Evolutionary conservation across 2,888 invertebrate genomes (phyloP).

Genomic region (Leptogaster cylindrica): DNA sequence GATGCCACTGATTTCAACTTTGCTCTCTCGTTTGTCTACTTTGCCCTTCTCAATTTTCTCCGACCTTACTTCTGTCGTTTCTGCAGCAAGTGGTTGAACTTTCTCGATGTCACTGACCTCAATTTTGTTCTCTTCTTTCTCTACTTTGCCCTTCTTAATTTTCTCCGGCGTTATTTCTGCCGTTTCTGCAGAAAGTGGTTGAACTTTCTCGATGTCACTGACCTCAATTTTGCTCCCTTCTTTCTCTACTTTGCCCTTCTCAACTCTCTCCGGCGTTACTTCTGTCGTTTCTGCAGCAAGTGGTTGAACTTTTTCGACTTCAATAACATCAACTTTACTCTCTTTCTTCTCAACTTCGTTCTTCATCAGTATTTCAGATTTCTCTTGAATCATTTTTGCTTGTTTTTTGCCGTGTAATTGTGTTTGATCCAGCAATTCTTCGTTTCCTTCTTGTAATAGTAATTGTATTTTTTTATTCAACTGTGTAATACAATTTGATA

Average conservation of each 20-base stretch:
- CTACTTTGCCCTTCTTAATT: slow-evolving; percentile 22
- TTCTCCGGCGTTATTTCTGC: slow-evolving; percentile 19
- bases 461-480: no score
- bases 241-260: neutral
- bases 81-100: neutral
- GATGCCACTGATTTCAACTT: neutral
- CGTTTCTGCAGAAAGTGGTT: slow-evolving; percentile 39
- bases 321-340: neutral
- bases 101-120: slow-evolving; percentile 43
- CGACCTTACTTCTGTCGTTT: neutral
- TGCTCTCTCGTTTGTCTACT: slow-evolving; percentile 26
- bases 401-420: neutral
- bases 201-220: neutral
- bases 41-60: slow-evolving; percentile 47
- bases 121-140: slow-evolving; percentile 43
- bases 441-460: no score
- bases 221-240: neutral
- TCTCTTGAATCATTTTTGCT: no score
- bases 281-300: neutral
- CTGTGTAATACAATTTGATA: no score
- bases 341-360: slow-evolving; percentile 46
- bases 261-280: neutral
- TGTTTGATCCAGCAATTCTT: no score
- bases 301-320: neutral
- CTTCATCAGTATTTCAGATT: slow-evolving; percentile 42